phyloP scores from a whole-genome alignment of 2,113 vertebrate genomes.

The Nymphicus hollandicus region DNA sequence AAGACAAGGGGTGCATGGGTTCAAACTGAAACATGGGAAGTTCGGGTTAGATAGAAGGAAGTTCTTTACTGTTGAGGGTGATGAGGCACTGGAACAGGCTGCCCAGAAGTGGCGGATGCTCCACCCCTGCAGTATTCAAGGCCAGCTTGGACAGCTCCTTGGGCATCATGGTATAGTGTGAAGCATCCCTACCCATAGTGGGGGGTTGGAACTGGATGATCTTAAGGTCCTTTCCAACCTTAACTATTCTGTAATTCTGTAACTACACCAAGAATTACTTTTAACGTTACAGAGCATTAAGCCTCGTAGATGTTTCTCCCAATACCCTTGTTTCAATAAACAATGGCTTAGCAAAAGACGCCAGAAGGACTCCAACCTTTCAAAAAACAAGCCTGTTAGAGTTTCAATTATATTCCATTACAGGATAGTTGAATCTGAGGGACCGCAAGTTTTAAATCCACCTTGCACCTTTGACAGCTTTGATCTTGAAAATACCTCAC shows the following conservation, averaged over 20 bases:
- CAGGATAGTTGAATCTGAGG: not conserved
- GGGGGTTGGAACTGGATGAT: not conserved
- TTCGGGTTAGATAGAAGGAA: not conserved
- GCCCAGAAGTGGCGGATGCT: not conserved
- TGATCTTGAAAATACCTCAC: not conserved
- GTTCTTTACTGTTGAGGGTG: not conserved
- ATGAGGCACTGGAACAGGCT: not conserved
- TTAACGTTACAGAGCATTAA: not conserved
- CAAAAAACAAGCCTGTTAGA: not conserved
- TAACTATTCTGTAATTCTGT: not conserved
- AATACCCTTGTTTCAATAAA: not conserved
- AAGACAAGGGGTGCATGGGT: not conserved
- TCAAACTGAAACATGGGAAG: not conserved
- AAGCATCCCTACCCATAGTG: not conserved
- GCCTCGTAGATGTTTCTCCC: not conserved
- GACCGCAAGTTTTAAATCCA: not conserved
- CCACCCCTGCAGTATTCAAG: not conserved
- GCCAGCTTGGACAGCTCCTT: not conserved
- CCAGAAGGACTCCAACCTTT: not conserved
- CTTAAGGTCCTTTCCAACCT: not conserved
- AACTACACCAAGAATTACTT: not conserved
- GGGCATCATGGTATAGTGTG: not conserved
- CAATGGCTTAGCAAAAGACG: not conserved
- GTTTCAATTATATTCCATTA: not conserved
- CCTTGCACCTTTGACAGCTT: not conserved